Percentiles rank a stretch among this genome's conserved stretches.
These are phyloP conservation scores for Neotoxoptera formosana DNA, from an alignment of 1,140 invertebrate species.

Conservation along the genomic window DNA sequence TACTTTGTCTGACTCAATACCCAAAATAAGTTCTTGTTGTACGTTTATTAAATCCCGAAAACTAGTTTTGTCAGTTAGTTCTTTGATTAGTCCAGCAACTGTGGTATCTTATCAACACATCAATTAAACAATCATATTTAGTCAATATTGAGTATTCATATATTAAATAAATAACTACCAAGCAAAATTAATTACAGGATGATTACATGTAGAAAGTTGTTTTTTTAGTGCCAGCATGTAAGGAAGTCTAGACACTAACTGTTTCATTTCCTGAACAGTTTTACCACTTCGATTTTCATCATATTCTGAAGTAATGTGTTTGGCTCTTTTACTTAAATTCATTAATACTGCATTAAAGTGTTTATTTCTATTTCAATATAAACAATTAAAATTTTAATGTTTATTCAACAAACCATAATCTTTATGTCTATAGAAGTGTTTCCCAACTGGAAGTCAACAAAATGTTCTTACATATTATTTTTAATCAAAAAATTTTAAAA, in stretches of 20 bases:
- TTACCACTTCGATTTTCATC: constrained; percentile 85
- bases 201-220: constrained; percentile 59
- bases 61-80: constrained; percentile 71
- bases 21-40: constrained; percentile 93
- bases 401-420: background rate
- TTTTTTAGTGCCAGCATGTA: constrained; percentile 88
- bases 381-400: background rate
- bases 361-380: constrained; percentile 75
- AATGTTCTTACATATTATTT: background rate
- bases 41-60: constrained; percentile 74
- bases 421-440: background rate
- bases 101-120: constrained; percentile 70
- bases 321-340: constrained; percentile 86
- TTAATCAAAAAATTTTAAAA: background rate
- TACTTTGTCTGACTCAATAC: constrained; percentile 88
- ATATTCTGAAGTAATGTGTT: constrained; percentile 83
- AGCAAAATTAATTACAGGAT: constrained; percentile 66
- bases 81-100: constrained; percentile 79
- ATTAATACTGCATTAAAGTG: constrained; percentile 92
- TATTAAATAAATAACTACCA: constrained; percentile 69
- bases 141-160: background rate
- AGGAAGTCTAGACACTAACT: constrained; percentile 89
- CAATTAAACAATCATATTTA: constrained; percentile 59
- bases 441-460: background rate
- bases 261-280: constrained; percentile 91